These are phyloP conservation scores for Bombylius discolor DNA, from an alignment of 2,888 invertebrate genomes.

Conservation along the genomic window DNA sequence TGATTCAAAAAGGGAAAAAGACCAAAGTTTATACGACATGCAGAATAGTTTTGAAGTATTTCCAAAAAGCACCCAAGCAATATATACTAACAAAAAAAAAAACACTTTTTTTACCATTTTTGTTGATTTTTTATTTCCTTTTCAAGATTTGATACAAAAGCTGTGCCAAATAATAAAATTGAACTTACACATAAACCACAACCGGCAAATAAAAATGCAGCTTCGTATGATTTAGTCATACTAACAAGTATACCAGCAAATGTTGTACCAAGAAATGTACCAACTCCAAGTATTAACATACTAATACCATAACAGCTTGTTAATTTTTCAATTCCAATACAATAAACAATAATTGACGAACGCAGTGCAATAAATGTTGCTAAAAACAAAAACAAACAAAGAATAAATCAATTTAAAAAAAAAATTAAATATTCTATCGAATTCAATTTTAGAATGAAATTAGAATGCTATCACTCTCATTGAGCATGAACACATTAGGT, in stretches of 20 bases:
- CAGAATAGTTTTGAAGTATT: too few species aligned
- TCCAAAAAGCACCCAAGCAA: too few species aligned
- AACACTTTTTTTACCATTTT: too few species aligned
- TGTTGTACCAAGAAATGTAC: constrained; percentile 50
- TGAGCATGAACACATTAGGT: too few species aligned
- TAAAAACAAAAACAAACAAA: constrained; percentile 31
- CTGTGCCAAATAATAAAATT: not conserved
- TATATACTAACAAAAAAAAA: too few species aligned
- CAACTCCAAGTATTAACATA: constrained; percentile 61
- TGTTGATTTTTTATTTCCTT: not conserved
- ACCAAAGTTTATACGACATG: too few species aligned
- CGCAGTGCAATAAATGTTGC: constrained; percentile 64
- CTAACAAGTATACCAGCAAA: constrained; percentile 29
- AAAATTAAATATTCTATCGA: not conserved
- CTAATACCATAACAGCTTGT: constrained; percentile 69
- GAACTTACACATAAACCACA: not conserved
- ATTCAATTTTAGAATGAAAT: too few species aligned
- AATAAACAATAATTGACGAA: constrained; percentile 62
- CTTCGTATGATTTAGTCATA: constrained; percentile 15
- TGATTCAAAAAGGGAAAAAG: too few species aligned
- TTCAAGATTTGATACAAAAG: not conserved
- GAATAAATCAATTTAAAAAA: not conserved
- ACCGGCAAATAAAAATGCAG: constrained; percentile 25
- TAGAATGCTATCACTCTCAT: too few species aligned
- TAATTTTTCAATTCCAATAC: constrained; percentile 59